Evolutionary conservation across 2,797 vertebrate species (phyloP).

Genomic region (Coilia nasus): DNA sequence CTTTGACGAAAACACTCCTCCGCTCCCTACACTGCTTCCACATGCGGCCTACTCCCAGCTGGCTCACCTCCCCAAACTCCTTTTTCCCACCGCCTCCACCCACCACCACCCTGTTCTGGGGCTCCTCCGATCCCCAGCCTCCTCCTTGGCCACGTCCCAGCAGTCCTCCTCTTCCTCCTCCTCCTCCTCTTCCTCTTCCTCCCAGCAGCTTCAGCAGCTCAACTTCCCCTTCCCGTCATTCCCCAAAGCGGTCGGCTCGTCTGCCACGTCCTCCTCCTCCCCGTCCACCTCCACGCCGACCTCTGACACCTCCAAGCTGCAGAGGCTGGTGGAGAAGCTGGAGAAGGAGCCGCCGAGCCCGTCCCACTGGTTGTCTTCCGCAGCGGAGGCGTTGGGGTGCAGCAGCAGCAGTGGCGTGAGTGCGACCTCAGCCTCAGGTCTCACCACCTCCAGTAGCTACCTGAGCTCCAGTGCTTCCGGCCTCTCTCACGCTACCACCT

Average conservation of each 20-base stretch:
- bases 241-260: constrained; percentile 63
- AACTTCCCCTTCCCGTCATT: constrained; percentile 75
- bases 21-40: constrained; percentile 72
- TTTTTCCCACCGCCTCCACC: constrained; percentile 74
- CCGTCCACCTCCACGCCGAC: constrained; percentile 69
- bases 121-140: constrained; percentile 67
- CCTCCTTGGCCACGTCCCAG: constrained; percentile 63
- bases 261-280: constrained; percentile 56
- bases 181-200: constrained; percentile 57
- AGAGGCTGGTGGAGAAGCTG: constrained; percentile 89
- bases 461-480: constrained; percentile 71
- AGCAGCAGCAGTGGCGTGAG: constrained; percentile 35
- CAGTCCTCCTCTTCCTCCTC: constrained; percentile 56
- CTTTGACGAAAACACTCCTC: constrained; percentile 81
- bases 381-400: constrained; percentile 63
- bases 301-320: constrained; percentile 91
- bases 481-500: constrained; percentile 69
- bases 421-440: constrained; percentile 56
- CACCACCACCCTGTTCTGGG: constrained; percentile 70
- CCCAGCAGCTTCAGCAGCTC: constrained; percentile 67
- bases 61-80: constrained; percentile 75
- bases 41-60: constrained; percentile 76
- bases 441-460: constrained; percentile 56
- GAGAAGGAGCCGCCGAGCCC: constrained; percentile 75
- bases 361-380: constrained; percentile 67